These are phyloP conservation scores for Mohoua ochrocephala DNA, from an alignment of 2,113 vertebrate species.

Conservation along the genomic window DNA sequence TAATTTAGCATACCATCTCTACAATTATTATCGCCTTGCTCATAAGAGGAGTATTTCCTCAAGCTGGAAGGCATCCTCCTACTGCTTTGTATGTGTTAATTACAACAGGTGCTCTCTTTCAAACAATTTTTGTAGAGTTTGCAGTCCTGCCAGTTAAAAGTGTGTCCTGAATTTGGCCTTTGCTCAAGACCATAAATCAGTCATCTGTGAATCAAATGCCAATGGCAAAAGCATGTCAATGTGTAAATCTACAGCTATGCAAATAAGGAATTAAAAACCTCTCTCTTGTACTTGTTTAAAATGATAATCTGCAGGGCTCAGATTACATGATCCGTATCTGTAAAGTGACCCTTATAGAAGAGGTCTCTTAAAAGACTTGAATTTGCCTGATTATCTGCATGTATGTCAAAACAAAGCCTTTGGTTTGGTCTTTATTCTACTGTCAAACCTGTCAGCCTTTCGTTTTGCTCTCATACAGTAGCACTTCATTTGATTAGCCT, in stretches of 20 bases:
- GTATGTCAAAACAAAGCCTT: conserved; percentile 2
- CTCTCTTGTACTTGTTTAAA: conserved; percentile 24
- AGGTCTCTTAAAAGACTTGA: neutral
- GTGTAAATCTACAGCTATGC: neutral
- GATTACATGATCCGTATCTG: conserved; percentile 60
- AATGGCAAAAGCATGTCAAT: neutral
- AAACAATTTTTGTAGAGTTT: neutral
- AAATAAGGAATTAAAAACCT: conserved; percentile 30
- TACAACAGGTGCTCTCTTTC: neutral
- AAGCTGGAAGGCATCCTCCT: neutral
- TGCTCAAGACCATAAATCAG: conserved; percentile 3
- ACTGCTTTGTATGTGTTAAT: neutral
- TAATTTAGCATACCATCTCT: neutral
- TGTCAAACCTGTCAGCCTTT: neutral
- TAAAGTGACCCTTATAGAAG: conserved; percentile 43
- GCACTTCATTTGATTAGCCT: conserved; percentile 1
- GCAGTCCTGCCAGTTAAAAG: neutral
- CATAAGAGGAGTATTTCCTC: neutral
- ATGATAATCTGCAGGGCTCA: conserved; percentile 54
- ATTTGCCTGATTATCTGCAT: neutral
- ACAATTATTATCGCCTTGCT: neutral
- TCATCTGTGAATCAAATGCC: neutral
- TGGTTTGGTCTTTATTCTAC: neutral
- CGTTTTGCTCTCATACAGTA: neutral
- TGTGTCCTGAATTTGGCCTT: neutral